A percentile compares a stretch with the other conserved stretches of the same genome.
phyloP scores from a whole-genome alignment of 2,888 invertebrate species.

The Agrenia bidenticulata region DNA sequence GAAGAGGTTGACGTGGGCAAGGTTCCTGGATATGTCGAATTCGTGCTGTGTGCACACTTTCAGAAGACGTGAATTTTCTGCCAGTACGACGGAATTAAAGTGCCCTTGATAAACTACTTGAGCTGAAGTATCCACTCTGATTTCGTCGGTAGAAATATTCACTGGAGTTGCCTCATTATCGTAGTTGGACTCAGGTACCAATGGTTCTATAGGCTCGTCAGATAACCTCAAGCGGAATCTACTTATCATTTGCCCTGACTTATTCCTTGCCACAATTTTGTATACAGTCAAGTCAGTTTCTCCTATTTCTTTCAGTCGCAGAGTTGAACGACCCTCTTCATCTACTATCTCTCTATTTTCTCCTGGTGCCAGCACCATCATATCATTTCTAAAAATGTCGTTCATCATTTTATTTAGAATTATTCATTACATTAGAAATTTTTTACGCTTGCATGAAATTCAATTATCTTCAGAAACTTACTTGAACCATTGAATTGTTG shows the following conservation, averaged over 20 bases:
- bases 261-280: conserved; percentile 77
- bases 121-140: background rate
- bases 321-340: conserved; percentile 60
- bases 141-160: conserved; percentile 12
- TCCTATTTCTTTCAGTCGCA: conserved; percentile 72
- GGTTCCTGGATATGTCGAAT: background rate
- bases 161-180: conserved; percentile 10
- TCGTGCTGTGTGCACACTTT: conserved; percentile 16
- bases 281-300: conserved; percentile 87
- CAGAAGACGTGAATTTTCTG: conserved; percentile 15
- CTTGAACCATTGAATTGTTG: conserved; percentile 86
- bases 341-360: conserved; percentile 14
- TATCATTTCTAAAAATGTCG: conserved; percentile 66
- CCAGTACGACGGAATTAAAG: conserved; percentile 15
- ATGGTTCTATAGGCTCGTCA: conserved; percentile 17
- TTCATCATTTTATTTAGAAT: no score
- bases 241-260: conserved; percentile 74
- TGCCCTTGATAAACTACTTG: conserved; percentile 9
- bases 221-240: conserved; percentile 24
- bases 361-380: conserved; percentile 62
- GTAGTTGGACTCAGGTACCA: conserved; percentile 6
- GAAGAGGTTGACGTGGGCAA: conserved; percentile 9
- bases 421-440: background rate
- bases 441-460: background rate
- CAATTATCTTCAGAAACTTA: conserved; percentile 56